phyloP scores from a whole-genome alignment of 1,140 invertebrate genomes.

The Agrilus planipennis region DNA sequence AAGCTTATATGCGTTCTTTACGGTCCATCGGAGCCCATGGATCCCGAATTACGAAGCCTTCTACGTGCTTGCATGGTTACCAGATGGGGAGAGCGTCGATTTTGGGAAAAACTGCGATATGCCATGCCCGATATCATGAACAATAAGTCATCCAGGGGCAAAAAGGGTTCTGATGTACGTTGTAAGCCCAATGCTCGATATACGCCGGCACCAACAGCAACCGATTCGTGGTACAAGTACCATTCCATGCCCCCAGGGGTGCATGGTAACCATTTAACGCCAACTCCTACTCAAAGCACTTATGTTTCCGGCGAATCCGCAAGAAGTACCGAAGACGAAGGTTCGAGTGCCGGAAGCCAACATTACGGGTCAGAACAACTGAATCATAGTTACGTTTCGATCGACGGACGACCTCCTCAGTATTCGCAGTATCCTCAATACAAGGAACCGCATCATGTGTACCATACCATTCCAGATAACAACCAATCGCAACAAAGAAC shows the following conservation, averaged over 20 bases:
- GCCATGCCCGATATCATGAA: conserved; percentile 62
- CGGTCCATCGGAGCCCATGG: conserved; percentile 49
- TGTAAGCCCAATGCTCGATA: conserved; percentile 35
- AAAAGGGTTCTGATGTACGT: conserved; percentile 32
- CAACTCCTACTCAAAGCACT: conserved; percentile 49
- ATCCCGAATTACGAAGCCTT: conserved; percentile 70
- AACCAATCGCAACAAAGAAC: conserved; percentile 29
- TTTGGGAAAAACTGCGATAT: conserved; percentile 83
- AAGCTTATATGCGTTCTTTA: conserved; percentile 62
- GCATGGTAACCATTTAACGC: conserved; percentile 35
- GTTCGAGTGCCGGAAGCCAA: conserved; percentile 39
- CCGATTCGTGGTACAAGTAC: conserved; percentile 42
- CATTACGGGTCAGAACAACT: conserved; percentile 33
- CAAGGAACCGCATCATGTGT: conserved; percentile 29
- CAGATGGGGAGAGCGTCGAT: conserved; percentile 72
- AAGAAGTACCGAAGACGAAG: conserved; percentile 45
- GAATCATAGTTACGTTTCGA: conserved; percentile 33
- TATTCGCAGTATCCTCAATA: conserved; percentile 25
- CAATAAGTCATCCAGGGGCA: conserved; percentile 22
- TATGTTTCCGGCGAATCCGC: conserved; percentile 50
- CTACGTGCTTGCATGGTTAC: conserved; percentile 76
- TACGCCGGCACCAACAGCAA: conserved; percentile 42
- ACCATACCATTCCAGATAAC: conserved; percentile 33
- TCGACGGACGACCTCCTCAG: conserved; percentile 30
- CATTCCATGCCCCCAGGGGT: conserved; percentile 31